These are phyloP conservation scores for Poecilia gillii DNA, from an alignment of 2,797 vertebrate genomes.

Conservation along the genomic window DNA sequence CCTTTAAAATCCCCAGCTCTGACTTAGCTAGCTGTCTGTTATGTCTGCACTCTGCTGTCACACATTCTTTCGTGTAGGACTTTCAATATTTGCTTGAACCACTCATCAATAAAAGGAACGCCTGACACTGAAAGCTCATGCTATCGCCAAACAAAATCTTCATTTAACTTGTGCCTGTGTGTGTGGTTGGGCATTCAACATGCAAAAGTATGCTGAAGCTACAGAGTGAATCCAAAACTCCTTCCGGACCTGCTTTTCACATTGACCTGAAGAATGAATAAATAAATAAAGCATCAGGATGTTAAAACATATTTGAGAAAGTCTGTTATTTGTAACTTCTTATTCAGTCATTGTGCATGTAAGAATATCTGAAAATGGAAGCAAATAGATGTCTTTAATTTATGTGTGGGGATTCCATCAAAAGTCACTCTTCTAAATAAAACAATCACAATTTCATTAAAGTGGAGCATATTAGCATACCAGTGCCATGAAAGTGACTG, in stretches of 20 bases:
- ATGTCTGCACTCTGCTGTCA: neutral
- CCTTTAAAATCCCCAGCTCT: neutral
- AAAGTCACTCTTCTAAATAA: neutral
- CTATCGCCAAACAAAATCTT: neutral
- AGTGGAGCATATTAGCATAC: conserved; percentile 5
- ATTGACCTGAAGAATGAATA: too few species aligned
- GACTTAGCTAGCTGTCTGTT: neutral
- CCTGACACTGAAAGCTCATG: neutral
- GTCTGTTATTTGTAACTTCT: neutral
- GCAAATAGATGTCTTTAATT: neutral
- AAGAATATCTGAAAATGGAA: neutral
- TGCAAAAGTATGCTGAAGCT: neutral
- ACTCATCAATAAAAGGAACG: neutral
- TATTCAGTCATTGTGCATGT: neutral
- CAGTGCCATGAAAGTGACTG: neutral
- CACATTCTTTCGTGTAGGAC: neutral
- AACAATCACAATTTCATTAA: neutral
- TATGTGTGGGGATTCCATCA: conserved; percentile 2
- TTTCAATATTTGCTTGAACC: neutral
- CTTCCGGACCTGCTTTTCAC: too few species aligned
- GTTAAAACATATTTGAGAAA: neutral
- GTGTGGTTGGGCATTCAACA: neutral
- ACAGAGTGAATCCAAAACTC: neutral
- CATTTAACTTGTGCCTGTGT: neutral
- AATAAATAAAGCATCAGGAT: neutral